Evolutionary conservation across 1,140 invertebrate genomes (phyloP), one percentile per base, ranked within the genome.

Genomic region (Hycleus phaleratus): DNA sequence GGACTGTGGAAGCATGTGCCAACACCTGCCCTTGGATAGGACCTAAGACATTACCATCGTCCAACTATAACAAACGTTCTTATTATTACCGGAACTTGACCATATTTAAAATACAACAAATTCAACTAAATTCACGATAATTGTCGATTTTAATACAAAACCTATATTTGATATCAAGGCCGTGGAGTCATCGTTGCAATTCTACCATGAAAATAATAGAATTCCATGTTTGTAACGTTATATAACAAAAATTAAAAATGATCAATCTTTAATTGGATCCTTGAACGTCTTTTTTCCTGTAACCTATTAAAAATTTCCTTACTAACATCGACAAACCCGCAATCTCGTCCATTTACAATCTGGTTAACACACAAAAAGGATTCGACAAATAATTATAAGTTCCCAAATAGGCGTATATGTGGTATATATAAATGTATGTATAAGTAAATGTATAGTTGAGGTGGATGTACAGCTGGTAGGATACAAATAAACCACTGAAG

Each of bases 1-100:
- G 68, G 62, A 70, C 66, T 70, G 68, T 70, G 61, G 67, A 66
- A 64, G 60, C 65, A 61, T 66, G 57, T 55, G 61, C 67, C 64
- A 68, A 68, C 68, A 68, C 58, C 58, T 65, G 64, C 57, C 64
- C 61, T 65, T 63, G 55, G 51, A 44, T 45, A 47, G 26, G 56
- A 56, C 56, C 43, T 26, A 61, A 62, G 54, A 62, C 55, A 60
- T 60, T 60, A 61, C 48, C 45, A 59, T 48, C 54, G 47, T 49
- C 56, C 7, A 32, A 32, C 32, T 32, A 32, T 32, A 57, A 56
- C 54, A 32, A 42, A 56, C 47, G 54, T 48, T 56, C 46, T 47
- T 48, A 38, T 47, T 48, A 38, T 32, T 45, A 53, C 51, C 51
- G 51, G 51, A 53, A 53, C 51, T 45, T 46, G 43, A 53, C 51